Evolutionary conservation across 2,888 invertebrate species (phyloP).

Genomic region (Dynastes maya): DNA sequence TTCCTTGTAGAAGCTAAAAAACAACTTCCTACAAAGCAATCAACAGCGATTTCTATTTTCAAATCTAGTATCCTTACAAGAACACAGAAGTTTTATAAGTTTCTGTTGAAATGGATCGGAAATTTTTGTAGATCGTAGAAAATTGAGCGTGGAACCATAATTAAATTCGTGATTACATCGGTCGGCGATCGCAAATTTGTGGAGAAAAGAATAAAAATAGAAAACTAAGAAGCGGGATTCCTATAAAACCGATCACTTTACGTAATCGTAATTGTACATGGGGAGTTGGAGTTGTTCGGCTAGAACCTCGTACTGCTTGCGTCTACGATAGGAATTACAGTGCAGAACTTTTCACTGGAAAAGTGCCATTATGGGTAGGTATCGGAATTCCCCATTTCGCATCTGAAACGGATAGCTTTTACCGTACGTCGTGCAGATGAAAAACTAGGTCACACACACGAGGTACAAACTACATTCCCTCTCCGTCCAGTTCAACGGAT

Average conservation of each 20-base stretch:
- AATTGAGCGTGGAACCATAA: conserved; percentile 6
- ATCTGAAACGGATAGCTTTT: conserved; percentile 32
- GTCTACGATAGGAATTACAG: conserved; percentile 33
- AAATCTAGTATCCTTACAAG: too few species aligned
- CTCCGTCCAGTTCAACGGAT: conserved; percentile 17
- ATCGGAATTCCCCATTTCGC: conserved; percentile 40
- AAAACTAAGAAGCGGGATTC: conserved; percentile 5
- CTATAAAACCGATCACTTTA: conserved; percentile 23
- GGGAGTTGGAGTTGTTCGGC: neutral
- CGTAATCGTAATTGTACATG: conserved; percentile 22
- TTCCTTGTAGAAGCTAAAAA: too few species aligned
- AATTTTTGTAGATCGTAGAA: neutral
- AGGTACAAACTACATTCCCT: neutral
- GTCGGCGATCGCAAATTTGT: conserved; percentile 13
- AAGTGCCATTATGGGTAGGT: conserved; percentile 38
- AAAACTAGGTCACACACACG: conserved; percentile 37
- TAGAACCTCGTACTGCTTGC: neutral
- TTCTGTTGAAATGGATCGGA: too few species aligned
- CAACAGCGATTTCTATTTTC: too few species aligned
- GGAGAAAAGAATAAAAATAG: conserved; percentile 16
- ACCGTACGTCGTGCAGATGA: conserved; percentile 17
- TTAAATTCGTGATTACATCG: conserved; percentile 17
- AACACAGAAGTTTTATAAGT: too few species aligned
- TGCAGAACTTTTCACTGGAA: conserved; percentile 42
- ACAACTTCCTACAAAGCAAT: too few species aligned